Evolutionary conservation across 2,797 vertebrate species (phyloP).

Genomic region (Falco biarmicus): DNA sequence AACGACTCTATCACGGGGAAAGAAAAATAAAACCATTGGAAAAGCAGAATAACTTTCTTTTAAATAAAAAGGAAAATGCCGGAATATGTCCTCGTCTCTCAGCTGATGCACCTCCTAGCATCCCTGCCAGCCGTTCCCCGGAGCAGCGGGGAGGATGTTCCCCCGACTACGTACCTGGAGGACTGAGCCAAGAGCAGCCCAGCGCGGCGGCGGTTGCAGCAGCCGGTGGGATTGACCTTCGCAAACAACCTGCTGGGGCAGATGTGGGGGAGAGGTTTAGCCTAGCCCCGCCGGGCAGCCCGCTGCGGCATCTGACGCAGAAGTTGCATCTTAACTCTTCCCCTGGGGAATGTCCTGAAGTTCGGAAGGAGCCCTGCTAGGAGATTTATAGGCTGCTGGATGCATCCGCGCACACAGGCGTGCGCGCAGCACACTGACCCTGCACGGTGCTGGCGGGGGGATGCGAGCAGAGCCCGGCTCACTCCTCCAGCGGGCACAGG

Average conservation of each 20-base stretch:
- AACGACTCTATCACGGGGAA: not conserved
- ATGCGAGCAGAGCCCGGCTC: not conserved
- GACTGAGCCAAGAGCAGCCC: conserved; percentile 60
- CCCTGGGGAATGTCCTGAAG: conserved; percentile 66
- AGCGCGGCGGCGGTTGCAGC: conserved; percentile 12
- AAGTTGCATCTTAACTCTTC: conserved; percentile 74
- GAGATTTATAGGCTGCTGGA: conserved; percentile 62
- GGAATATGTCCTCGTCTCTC: not conserved
- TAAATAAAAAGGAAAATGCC: not conserved
- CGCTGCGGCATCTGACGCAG: conserved; percentile 69
- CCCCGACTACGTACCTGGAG: conserved; percentile 77
- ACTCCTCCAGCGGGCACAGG: not conserved
- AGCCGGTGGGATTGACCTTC: conserved; percentile 63
- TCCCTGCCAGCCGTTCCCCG: conserved; percentile 21
- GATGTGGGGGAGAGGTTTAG: conserved; percentile 72
- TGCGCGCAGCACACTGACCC: not conserved
- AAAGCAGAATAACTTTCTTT: not conserved
- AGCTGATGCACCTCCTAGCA: conserved; percentile 3
- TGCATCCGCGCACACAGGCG: not conserved
- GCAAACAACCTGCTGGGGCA: conserved; percentile 74
- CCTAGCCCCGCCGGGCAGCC: conserved; percentile 57
- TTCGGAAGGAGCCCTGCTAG: conserved; percentile 63
- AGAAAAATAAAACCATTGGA: not conserved
- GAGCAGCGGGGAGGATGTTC: conserved; percentile 15
- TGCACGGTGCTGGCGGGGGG: not conserved